These are phyloP conservation scores for Remorina albescens DNA, from an alignment of 2,797 vertebrate species.

Conservation along the genomic window DNA sequence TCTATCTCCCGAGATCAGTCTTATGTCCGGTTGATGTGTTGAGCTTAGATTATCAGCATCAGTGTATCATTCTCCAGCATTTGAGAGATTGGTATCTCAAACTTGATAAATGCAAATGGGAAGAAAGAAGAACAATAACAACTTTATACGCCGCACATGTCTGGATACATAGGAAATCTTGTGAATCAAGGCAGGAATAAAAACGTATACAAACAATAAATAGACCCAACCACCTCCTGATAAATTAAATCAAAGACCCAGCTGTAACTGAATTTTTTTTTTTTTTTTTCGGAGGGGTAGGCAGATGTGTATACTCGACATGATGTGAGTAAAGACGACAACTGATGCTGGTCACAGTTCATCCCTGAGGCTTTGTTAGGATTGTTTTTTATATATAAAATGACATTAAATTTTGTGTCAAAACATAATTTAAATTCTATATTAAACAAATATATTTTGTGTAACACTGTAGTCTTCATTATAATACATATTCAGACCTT, in stretches of 20 bases:
- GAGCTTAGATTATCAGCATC: conserved; percentile 8
- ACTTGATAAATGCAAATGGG: not conserved
- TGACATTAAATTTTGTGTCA: not conserved
- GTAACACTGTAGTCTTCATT: too few relatives aligned
- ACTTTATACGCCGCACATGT: too few relatives aligned
- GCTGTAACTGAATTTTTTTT: not conserved
- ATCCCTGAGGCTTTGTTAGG: not conserved
- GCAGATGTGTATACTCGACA: not conserved
- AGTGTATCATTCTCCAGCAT: not conserved
- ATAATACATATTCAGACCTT: too few relatives aligned
- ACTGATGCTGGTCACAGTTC: conserved; percentile 10
- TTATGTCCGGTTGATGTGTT: not conserved
- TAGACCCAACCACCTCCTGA: not conserved
- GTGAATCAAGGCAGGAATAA: too few relatives aligned
- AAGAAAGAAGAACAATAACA: too few relatives aligned
- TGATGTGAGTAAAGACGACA: conserved; percentile 33
- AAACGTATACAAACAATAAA: too few relatives aligned
- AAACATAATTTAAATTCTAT: not conserved
- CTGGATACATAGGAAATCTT: too few relatives aligned
- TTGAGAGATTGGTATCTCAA: not conserved
- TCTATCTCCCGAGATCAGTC: not conserved
- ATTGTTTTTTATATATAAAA: not conserved
- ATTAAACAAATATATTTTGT: too few relatives aligned
- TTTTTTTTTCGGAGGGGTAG: too few relatives aligned
- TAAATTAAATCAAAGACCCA: conserved; percentile 3